Evolutionary conservation across 37 sponge, comb jelly and placozoan species (phyloP).

Genomic region (Beroe forskalii): DNA sequence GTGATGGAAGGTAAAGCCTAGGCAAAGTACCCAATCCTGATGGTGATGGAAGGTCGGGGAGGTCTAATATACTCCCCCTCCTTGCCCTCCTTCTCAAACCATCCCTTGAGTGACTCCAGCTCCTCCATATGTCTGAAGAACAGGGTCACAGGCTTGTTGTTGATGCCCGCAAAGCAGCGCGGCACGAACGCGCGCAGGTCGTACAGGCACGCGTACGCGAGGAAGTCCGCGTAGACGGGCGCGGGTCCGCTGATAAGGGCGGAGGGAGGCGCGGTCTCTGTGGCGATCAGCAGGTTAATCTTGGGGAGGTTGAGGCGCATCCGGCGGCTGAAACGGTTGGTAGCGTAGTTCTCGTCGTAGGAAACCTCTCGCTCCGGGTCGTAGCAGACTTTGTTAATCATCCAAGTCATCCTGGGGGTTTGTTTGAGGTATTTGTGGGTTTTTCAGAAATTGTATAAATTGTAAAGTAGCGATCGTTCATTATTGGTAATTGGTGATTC

Average conservation of each 20-base stretch:
- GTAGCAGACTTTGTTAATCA: conserved; percentile 56
- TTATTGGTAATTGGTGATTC: background rate
- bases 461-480: no score
- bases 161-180: conserved; percentile 24
- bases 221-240: conserved; percentile 24
- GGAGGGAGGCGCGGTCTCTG: background rate
- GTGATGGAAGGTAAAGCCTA: conserved; percentile 14
- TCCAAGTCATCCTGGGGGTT: conserved; percentile 38
- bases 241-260: background rate
- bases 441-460: no score
- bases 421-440: no score
- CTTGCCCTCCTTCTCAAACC: conserved; percentile 14
- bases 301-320: conserved; percentile 27
- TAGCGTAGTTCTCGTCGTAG: conserved; percentile 4
- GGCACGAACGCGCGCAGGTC: conserved; percentile 17
- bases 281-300: background rate
- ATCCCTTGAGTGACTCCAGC: background rate
- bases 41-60: conserved; percentile 14
- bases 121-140: conserved; percentile 5
- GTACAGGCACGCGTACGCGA: conserved; percentile 41
- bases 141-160: conserved; percentile 53
- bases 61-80: conserved; percentile 46
- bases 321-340: conserved; percentile 22
- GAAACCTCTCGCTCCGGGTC: conserved; percentile 18
- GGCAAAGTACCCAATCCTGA: conserved; percentile 47